phyloP scores from a whole-genome alignment of 2,888 invertebrate genomes.

The Drosophila niveifrons region DNA sequence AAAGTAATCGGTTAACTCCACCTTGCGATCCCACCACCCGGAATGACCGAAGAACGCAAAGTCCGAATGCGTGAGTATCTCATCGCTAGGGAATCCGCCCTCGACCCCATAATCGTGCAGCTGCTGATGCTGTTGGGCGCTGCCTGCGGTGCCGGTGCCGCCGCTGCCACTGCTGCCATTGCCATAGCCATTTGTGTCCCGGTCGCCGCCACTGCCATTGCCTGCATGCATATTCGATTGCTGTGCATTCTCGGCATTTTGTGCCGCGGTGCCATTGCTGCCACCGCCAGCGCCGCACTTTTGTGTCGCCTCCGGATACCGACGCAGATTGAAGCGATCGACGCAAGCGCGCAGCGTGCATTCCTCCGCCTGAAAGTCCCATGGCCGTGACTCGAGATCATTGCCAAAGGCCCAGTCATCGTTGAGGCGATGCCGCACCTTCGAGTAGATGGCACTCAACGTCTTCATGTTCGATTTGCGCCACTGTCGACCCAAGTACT shows the following conservation, averaged over 20 bases:
- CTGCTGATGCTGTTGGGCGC: constrained; percentile 71
- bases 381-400: constrained; percentile 98
- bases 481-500: constrained; percentile 99
- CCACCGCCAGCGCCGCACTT: constrained; percentile 81
- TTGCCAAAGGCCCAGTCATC: constrained; percentile 99
- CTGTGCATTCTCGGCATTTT: constrained; percentile 74
- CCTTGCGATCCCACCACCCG: constrained; percentile 85
- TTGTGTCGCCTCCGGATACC: constrained; percentile 89
- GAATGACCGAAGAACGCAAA: constrained; percentile 85
- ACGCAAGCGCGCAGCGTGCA: constrained; percentile 96
- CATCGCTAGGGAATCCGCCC: constrained; percentile 84
- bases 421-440: constrained; percentile 97
- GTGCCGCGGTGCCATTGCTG: constrained; percentile 83
- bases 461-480: constrained; percentile 99
- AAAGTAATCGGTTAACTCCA: constrained; percentile 95
- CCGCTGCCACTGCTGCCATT: constrained; percentile 47
- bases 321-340: constrained; percentile 97
- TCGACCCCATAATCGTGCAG: constrained; percentile 82
- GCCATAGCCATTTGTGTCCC: constrained; percentile 70
- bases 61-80: constrained; percentile 84
- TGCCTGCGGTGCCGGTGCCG: constrained; percentile 50
- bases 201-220: constrained; percentile 62
- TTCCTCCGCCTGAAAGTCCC: constrained; percentile 99
- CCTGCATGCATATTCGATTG: constrained; percentile 80
- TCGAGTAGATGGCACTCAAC: constrained; percentile 99